Evolutionary conservation across 2,888 invertebrate species (phyloP).

Genomic region (Leptinotarsa peninsularis): DNA sequence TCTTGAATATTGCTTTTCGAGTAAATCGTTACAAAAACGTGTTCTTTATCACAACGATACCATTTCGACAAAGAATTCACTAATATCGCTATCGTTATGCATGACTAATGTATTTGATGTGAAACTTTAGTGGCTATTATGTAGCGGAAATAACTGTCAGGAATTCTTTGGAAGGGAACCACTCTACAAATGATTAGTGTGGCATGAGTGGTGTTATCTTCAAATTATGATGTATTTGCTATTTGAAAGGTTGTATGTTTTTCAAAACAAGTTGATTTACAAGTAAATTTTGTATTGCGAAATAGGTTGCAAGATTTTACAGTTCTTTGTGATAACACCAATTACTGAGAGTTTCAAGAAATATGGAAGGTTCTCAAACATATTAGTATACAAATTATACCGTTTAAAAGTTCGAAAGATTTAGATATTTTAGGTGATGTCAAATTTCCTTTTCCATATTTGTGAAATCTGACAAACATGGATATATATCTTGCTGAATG

Average conservation of each 20-base stretch:
- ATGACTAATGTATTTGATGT: conserved; percentile 31
- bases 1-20: conserved; percentile 27
- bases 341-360: no score
- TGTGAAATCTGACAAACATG: no score
- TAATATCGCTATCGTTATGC: conserved; percentile 39
- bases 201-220: not conserved
- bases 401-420: no score
- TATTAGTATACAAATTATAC: no score
- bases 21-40: conserved; percentile 35
- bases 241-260: not conserved
- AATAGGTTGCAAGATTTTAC: no score
- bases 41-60: conserved; percentile 36
- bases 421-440: no score
- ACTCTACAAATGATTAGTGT: not conserved
- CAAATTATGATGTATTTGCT: not conserved
- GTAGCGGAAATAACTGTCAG: conserved; percentile 33
- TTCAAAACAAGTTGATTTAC: no score
- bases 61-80: conserved; percentile 33
- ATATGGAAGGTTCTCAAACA: no score
- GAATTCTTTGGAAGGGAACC: conserved; percentile 26
- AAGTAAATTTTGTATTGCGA: no score
- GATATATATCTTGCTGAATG: no score
- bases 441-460: no score
- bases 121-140: conserved; percentile 34
- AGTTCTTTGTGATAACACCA: no score